These are phyloP conservation scores for Psylliodes chrysocephalus DNA, from an alignment of 2,888 invertebrate species.

Conservation along the genomic window DNA sequence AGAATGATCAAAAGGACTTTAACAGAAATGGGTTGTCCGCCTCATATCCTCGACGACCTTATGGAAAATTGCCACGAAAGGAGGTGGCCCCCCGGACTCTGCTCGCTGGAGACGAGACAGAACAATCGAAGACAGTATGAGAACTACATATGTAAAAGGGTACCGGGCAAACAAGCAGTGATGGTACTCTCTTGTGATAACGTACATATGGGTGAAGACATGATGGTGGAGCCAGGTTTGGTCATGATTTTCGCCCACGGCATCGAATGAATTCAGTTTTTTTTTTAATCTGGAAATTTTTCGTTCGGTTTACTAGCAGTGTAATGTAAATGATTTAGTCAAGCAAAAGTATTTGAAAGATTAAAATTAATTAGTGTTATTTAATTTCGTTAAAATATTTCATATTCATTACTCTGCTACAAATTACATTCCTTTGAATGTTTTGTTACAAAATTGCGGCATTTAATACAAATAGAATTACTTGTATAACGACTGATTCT, in stretches of 20 bases:
- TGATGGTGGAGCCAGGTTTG: conserved; percentile 95
- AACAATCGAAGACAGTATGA: conserved; percentile 93
- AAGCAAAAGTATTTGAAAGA: no score
- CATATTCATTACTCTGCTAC: background rate
- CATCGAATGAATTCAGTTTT: conserved; percentile 71
- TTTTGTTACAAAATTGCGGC: conserved; percentile 2
- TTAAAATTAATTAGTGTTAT: no score
- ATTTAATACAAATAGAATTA: background rate
- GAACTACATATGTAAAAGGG: conserved; percentile 92
- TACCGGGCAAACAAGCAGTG: conserved; percentile 96
- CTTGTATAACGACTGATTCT: background rate
- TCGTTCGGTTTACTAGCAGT: background rate
- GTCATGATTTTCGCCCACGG: conserved; percentile 99
- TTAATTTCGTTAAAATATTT: no score
- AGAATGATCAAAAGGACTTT: conserved; percentile 93
- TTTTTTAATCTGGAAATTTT: background rate
- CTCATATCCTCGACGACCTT: conserved; percentile 90
- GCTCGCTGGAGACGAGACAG: conserved; percentile 92
- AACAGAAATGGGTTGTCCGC: conserved; percentile 93
- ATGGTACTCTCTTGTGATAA: conserved; percentile 95
- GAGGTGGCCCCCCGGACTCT: conserved; percentile 93
- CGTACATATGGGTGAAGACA: conserved; percentile 92
- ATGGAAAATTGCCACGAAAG: conserved; percentile 98
- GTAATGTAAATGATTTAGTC: background rate
- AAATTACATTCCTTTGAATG: conserved; percentile 8